Evolutionary conservation across 2,113 vertebrate genomes (phyloP), one percentile per base, ranked within the genome.

Genomic region (Oplegnathus fasciatus): DNA sequence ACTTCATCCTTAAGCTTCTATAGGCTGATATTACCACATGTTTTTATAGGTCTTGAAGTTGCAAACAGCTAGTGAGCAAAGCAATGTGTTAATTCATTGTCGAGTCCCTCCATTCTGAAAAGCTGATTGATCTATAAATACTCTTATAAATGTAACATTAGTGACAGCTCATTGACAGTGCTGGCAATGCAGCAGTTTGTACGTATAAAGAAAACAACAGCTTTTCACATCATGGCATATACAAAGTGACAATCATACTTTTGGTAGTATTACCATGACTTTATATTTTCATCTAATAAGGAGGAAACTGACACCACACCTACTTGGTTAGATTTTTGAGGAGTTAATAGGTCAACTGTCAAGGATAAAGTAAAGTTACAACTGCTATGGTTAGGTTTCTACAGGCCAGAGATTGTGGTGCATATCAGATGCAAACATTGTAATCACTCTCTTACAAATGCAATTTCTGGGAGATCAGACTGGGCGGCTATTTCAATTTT

Each of bases 401-500:
- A 60, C 18, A 14, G 18, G 26, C 26, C 4, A 17, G 30, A 65
- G 28, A 28, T 46, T 65, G n/a, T 42, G 40, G 2, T 82, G 37
- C 50, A 32, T 54, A 30, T 62, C 42, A 79, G 65, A 60, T 60
- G 22, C 22, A 71, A 70, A 64, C 42, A 26, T 37, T 34, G 22
- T 22, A 46, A 37, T 64, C 2, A 17, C 10, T 40, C 55, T 32
- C 62, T 44, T 50, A 5, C 9, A 32, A 26, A 32, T 26, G 22
- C 4, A 15, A 2, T 66, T 34, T 57, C 26, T 81, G 22, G 1
- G 24, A 50, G 32, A 69, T 34, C 55, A 18, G 32, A 28, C 34
- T 55, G 26, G 24, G 24, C 17, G 48, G 40, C 52, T 46, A 10
- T 62, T 70, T 83, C 14, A 55, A 11, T 22, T 57, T 58, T 84